phyloP scores from a whole-genome alignment of 2,113 vertebrate genomes.

The Psilopogon haemacephalus region DNA sequence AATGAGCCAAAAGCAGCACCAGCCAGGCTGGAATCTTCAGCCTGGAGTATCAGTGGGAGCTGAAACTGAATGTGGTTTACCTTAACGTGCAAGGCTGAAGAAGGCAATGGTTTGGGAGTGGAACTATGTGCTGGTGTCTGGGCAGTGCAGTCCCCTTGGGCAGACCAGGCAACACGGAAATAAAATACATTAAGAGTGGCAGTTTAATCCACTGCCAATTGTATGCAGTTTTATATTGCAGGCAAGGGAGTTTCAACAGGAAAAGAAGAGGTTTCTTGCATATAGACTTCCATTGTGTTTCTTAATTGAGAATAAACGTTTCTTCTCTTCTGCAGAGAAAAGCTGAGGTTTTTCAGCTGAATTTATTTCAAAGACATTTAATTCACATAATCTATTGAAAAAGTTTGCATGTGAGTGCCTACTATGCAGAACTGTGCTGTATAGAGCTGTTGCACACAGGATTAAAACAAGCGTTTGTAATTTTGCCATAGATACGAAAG shows the following conservation, averaged over 20 bases:
- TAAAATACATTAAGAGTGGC: background rate
- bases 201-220: background rate
- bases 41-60: background rate
- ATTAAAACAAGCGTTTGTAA: background rate
- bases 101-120: background rate
- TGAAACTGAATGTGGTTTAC: background rate
- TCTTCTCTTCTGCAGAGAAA: background rate
- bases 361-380: background rate
- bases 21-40: background rate
- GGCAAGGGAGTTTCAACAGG: background rate
- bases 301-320: background rate
- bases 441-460: background rate
- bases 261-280: background rate
- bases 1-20: background rate
- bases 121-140: background rate
- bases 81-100: background rate
- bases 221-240: background rate
- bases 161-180: background rate
- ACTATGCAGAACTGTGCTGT: background rate
- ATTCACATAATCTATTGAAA: background rate
- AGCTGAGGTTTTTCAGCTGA: background rate
- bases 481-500: background rate
- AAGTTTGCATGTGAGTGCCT: background rate
- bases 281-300: background rate
- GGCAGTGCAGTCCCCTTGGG: background rate